Percentiles rank a stretch among this genome's conserved stretches.
phyloP scores from a whole-genome alignment of 1,140 invertebrate genomes.

The Drosophila bocki region DNA sequence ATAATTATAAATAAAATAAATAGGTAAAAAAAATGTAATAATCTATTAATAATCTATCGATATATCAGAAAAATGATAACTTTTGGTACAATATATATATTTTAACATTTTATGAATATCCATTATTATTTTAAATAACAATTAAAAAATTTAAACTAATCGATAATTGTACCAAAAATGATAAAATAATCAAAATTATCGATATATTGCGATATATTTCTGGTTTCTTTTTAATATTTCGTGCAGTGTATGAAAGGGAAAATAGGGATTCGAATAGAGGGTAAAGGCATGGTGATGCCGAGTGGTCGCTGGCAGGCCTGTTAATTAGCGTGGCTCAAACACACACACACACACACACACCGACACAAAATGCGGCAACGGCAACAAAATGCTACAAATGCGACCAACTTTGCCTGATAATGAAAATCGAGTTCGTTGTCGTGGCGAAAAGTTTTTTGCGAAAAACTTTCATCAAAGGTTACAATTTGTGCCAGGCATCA shows the following conservation, averaged over 20 bases:
- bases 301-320: conserved; percentile 58
- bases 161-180: background rate
- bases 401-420: conserved; percentile 75
- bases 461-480: conserved; percentile 81
- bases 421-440: conserved; percentile 74
- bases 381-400: conserved; percentile 65
- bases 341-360: conserved; percentile 2
- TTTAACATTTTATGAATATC: too few species aligned
- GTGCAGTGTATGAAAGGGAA: background rate
- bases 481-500: conserved; percentile 61
- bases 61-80: too few species aligned
- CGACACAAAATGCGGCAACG: conserved; percentile 52
- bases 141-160: too few species aligned
- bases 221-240: background rate
- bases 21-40: too few species aligned
- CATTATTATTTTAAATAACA: too few species aligned
- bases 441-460: conserved; percentile 69
- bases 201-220: background rate
- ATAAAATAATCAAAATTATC: background rate
- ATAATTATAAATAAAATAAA: too few species aligned
- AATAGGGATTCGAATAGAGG: conserved; percentile 3
- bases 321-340: conserved; percentile 68
- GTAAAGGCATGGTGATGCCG: conserved; percentile 12
- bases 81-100: too few species aligned
- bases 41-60: too few species aligned